Percentiles rank a stretch among this genome's conserved stretches.
Evolutionary conservation across 1,140 invertebrate genomes (phyloP).

Genomic region (Drosophila aff.): DNA sequence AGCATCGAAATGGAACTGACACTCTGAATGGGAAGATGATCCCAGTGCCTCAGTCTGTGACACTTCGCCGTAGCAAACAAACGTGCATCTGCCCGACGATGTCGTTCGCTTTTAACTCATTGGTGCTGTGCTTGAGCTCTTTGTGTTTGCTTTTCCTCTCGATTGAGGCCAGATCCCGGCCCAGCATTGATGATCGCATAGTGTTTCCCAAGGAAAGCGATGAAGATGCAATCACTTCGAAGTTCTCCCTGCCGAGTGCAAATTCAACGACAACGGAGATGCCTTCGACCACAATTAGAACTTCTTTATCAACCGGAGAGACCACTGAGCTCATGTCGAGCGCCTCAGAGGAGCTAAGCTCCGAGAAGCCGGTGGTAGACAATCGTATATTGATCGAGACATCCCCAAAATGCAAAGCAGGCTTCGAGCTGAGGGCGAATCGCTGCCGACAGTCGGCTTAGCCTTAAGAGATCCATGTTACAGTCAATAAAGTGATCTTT

Average conservation of each 20-base stretch:
- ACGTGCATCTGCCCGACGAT: conserved; percentile 38
- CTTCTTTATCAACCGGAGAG: neutral
- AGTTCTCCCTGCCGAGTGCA: neutral
- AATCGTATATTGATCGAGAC: conserved; percentile 65
- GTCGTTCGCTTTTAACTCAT: conserved; percentile 7
- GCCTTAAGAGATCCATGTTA: conserved; percentile 19
- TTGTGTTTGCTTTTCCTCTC: conserved; percentile 25
- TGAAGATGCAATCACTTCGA: neutral
- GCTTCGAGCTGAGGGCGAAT: conserved; percentile 49
- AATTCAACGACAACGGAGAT: neutral
- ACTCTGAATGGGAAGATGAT: conserved; percentile 22
- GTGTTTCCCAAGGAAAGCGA: conserved; percentile 53
- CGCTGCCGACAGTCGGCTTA: conserved; percentile 59
- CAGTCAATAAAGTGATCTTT: conserved; percentile 38
- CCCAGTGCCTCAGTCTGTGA: conserved; percentile 42
- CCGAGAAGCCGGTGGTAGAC: conserved; percentile 28
- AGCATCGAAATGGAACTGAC: neutral
- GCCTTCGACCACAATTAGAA: neutral
- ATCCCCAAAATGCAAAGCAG: conserved; percentile 30
- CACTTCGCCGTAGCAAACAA: conserved; percentile 54
- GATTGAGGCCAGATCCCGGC: conserved; percentile 24
- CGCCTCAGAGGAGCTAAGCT: conserved; percentile 18
- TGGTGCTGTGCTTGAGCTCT: conserved; percentile 13
- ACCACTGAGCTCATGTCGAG: neutral
- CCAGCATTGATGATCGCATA: conserved; percentile 51